Conservation (phyloP, 1,140 invertebrate species). For the Parapsyche elsis region DNA sequence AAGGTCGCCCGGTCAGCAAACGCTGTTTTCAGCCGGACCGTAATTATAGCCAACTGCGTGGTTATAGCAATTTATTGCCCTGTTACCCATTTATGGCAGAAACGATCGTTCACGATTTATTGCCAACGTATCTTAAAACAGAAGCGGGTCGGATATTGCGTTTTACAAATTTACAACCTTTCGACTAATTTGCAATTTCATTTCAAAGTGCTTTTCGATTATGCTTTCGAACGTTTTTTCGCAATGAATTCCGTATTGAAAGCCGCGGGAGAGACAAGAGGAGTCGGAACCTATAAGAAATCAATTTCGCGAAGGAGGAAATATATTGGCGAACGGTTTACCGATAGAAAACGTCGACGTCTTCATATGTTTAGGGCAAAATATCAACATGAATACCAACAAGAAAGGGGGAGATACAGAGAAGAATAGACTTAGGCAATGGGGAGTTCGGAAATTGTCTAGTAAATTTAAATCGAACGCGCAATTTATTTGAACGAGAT, state of each 20-base stretch:
- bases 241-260: too few species aligned
- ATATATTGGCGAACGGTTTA: conserved; percentile 4
- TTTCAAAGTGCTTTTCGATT: too few species aligned
- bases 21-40: conserved; percentile 18
- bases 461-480: conserved; percentile 30
- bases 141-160: too few species aligned
- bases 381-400: conserved; percentile 30
- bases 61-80: conserved; percentile 20
- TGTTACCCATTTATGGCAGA: conserved; percentile 22
- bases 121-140: conserved; percentile 15
- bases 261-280: neutral
- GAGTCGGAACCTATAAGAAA: neutral
- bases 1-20: conserved; percentile 13
- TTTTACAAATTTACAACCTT: too few species aligned
- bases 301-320: neutral
- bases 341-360: neutral
- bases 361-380: conserved; percentile 24
- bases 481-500: neutral
- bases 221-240: too few species aligned
- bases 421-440: neutral
- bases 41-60: conserved; percentile 6
- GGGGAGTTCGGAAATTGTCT: conserved; percentile 12
- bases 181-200: too few species aligned
- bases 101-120: conserved; percentile 22
- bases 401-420: neutral